Base-by-base conservation (phyloP, 2,113 vertebrate species). In the Pangasianodon gigas region DNA sequence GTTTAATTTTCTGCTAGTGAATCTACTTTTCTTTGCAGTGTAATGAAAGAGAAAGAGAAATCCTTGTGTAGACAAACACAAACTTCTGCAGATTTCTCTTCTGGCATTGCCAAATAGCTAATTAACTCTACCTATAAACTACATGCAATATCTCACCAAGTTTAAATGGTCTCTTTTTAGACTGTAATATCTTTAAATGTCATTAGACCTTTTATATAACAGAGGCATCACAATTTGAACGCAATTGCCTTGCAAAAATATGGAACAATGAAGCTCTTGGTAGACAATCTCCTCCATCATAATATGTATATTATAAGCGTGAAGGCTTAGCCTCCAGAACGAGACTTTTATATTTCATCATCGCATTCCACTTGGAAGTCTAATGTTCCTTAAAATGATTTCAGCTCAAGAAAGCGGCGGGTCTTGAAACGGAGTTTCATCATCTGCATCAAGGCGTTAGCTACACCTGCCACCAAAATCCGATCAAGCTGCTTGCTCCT, bases 191-290 rank as follows among this genome's bases (percentile, higher is more conserved):
- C 67, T 80, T 74, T 54, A 92, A 92, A 89, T 88, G 62, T 88
- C 88, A 92, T 92, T 91, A 56, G 88, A 65, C 79, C 86, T 91
- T 91, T 89, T 88, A 89, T 88, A 89, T 83, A 89, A 84, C 37
- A 21, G 10, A 21, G 79, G 77, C 88, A 48, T 89, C 81, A 52
- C 58, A 87, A 44, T 81, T 48, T 90, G 32, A 90, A 88, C 46
- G 71, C 52, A 83, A 89, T 82, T 92, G 88, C 88, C 77, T 81
- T n/a, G 88, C 82, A 89, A 77, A 65, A 82, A 91, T 89, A 91
- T 75, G 75, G 87, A 86, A 81, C 62, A 18, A 88, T 89, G 82
- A 88, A 74, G 77, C 85, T 87, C 69, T 62, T 58, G 6, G 69
- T 58, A 87, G 85, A 87, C 80, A 77, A 67, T 84, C 86, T 87